These are phyloP conservation scores for Pristis pectinata DNA, from an alignment of 2,797 vertebrate genomes.

Conservation along the genomic window DNA sequence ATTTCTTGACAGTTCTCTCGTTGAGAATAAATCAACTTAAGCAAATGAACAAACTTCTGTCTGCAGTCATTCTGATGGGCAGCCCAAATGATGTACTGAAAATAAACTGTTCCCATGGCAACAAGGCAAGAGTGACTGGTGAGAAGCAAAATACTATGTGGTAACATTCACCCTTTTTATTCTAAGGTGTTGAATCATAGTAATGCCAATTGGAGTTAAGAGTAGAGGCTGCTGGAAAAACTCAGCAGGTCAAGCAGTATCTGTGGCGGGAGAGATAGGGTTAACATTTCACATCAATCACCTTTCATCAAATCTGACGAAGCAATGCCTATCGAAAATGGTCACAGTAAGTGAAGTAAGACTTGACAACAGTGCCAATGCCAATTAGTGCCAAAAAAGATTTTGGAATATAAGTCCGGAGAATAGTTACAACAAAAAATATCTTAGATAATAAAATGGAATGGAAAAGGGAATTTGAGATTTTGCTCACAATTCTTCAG, in stretches of 20 bases:
- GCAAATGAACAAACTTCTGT: constrained; percentile 8
- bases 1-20: background rate
- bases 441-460: background rate
- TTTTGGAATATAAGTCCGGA: background rate
- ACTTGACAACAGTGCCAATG: background rate
- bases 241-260: no score
- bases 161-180: background rate
- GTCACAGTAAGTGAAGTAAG: background rate
- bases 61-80: background rate
- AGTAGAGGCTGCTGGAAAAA: no score
- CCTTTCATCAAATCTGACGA: no score
- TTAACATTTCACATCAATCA: no score
- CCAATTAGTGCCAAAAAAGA: background rate
- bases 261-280: no score
- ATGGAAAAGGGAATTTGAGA: background rate
- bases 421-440: background rate
- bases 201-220: no score
- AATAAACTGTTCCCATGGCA: background rate
- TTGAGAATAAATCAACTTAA: background rate
- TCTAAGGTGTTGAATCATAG: no score
- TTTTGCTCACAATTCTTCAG: background rate
- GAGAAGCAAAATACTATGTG: background rate
- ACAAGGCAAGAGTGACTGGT: background rate
- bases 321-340: background rate
- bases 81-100: background rate